A percentile compares a stretch with the other conserved stretches of the same genome.
Evolutionary conservation across 53 echinoderm and acorn worm species (phyloP).

Genomic region (Luidia sarsii): DNA sequence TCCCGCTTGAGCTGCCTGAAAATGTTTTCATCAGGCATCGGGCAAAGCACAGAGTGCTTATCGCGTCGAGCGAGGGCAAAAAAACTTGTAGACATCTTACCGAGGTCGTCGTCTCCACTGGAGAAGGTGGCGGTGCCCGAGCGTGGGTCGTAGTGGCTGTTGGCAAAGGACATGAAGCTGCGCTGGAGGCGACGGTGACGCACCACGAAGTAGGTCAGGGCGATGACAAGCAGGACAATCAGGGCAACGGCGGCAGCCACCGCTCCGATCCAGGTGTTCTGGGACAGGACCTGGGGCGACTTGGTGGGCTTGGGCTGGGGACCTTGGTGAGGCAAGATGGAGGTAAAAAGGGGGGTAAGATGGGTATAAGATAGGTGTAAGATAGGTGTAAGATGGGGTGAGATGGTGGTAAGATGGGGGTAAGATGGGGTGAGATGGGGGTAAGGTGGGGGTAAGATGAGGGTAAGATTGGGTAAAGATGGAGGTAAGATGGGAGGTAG

Average conservation of each 20-base stretch:
- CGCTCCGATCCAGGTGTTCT: slow-evolving; percentile 50
- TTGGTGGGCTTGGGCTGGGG: slow-evolving; percentile 7
- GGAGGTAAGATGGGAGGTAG: too few species aligned
- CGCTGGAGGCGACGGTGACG: slow-evolving; percentile 91
- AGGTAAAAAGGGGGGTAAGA: background rate
- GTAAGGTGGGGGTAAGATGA: too few species aligned
- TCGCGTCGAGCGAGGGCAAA: too few species aligned
- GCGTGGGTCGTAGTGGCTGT: slow-evolving; percentile 98
- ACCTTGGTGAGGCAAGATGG: background rate
- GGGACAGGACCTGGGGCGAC: background rate
- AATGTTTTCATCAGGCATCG: too few species aligned
- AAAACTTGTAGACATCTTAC: too few species aligned
- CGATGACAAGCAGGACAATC: slow-evolving; percentile 65
- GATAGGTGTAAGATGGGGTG: too few species aligned
- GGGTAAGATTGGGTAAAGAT: too few species aligned
- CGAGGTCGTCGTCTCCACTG: slow-evolving; percentile 72
- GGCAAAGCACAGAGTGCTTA: too few species aligned
- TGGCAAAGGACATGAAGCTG: slow-evolving; percentile 98
- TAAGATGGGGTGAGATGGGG: too few species aligned
- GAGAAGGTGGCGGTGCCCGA: slow-evolving; percentile 93
- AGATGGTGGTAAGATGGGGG: too few species aligned
- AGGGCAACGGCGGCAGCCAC: slow-evolving; percentile 56
- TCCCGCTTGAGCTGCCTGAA: too few species aligned
- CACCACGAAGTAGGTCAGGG: slow-evolving; percentile 79
- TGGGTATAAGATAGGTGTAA: too few species aligned